These are phyloP conservation scores for Andrena flavipes DNA, from an alignment of 2,888 invertebrate genomes.

Conservation along the genomic window DNA sequence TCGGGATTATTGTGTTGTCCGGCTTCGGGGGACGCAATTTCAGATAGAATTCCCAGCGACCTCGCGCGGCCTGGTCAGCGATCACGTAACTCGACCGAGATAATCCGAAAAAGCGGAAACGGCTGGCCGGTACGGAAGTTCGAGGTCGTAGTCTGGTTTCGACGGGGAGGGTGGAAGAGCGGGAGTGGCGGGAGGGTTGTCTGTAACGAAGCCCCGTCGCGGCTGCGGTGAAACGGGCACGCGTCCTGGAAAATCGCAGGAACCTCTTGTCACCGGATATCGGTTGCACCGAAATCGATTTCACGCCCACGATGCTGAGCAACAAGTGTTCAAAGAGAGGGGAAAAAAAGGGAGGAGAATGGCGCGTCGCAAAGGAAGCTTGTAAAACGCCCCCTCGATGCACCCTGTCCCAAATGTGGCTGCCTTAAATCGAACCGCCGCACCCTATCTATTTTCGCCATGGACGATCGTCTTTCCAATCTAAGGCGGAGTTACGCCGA, in stretches of 20 bases:
- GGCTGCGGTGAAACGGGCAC: constrained; percentile 18
- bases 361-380: neutral
- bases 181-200: constrained; percentile 5
- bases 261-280: constrained; percentile 55
- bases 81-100: constrained; percentile 60
- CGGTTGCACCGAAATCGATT: constrained; percentile 59
- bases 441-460: neutral
- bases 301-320: constrained; percentile 49
- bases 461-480: neutral
- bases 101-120: constrained; percentile 63
- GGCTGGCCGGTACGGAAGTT: constrained; percentile 46
- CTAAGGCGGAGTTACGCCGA: neutral
- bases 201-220: constrained; percentile 34
- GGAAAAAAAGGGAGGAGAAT: constrained; percentile 7
- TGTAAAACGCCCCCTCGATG: constrained; percentile 15
- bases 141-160: constrained; percentile 36
- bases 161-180: neutral
- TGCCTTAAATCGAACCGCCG: constrained; percentile 21
- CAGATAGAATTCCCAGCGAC: constrained; percentile 44
- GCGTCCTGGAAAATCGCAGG: constrained; percentile 51
- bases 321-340: constrained; percentile 54
- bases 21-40: constrained; percentile 70
- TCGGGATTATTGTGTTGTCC: constrained; percentile 70
- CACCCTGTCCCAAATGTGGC: neutral
- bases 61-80: constrained; percentile 49